Evolutionary conservation across 1,140 invertebrate species (phyloP).

Genomic region (Hypsibius dujardini): DNA sequence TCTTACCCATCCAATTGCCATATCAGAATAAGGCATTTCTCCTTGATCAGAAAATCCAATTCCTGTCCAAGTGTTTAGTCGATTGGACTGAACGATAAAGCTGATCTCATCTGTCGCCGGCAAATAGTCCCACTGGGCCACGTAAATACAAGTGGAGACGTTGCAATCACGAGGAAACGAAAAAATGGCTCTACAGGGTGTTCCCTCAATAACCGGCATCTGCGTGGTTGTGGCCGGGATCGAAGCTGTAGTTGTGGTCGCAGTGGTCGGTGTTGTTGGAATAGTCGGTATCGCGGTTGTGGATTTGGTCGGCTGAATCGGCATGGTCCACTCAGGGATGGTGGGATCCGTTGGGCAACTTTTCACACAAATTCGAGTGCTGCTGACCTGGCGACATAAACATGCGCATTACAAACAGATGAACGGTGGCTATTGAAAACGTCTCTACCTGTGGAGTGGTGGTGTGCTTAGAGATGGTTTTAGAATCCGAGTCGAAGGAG

Average conservation of each 20-base stretch:
- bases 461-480: conserved; percentile 26
- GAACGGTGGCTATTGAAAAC: too few species aligned
- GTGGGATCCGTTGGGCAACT: conserved; percentile 40
- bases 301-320: neutral
- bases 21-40: conserved; percentile 22
- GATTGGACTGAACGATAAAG: conserved; percentile 65
- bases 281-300: neutral
- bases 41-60: conserved; percentile 68
- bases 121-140: conserved; percentile 54
- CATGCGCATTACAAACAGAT: too few species aligned
- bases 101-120: conserved; percentile 54
- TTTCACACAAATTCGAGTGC: conserved; percentile 31
- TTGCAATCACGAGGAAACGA: conserved; percentile 6
- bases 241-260: neutral
- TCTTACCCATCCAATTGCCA: too few species aligned
- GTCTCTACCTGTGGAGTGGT: conserved; percentile 24
- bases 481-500: conserved; percentile 19
- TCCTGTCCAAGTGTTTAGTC: conserved; percentile 72
- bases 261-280: conserved; percentile 10
- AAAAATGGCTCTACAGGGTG: conserved; percentile 10
- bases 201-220: conserved; percentile 14
- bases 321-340: neutral
- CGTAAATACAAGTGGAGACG: conserved; percentile 1
- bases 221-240: neutral
- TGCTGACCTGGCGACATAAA: conserved; percentile 20